Percentiles rank a stretch among this genome's conserved stretches.
Evolutionary conservation across 2,113 vertebrate species (phyloP).

Genomic region (Stigmatopora argus): DNA sequence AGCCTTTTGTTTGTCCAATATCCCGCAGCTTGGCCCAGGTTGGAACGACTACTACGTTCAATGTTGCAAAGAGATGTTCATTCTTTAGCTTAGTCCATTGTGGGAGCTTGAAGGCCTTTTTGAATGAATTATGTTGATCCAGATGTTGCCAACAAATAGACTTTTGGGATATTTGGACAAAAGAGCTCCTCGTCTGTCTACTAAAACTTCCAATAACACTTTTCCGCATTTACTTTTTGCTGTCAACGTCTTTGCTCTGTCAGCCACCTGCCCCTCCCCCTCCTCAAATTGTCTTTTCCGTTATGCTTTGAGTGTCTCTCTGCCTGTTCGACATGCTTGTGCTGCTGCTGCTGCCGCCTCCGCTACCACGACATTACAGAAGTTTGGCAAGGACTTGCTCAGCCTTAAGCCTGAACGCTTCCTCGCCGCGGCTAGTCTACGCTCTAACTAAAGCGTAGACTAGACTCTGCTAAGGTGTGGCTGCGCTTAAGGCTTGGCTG

Average conservation of each 20-base stretch:
- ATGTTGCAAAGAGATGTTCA: slow-evolving; percentile 4
- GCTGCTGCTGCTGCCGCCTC: slow-evolving; percentile 77
- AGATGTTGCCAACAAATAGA: slow-evolving; percentile 1
- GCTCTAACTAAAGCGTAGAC: slow-evolving; percentile 52
- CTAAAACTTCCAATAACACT: slow-evolving; percentile 85
- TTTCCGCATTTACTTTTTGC: slow-evolving; percentile 82
- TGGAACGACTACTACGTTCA: slow-evolving; percentile 5
- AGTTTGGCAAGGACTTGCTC: slow-evolving; percentile 95
- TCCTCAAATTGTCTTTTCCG: slow-evolving; percentile 73
- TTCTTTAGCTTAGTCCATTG: not conserved
- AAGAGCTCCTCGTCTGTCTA: slow-evolving; percentile 83
- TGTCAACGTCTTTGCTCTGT: slow-evolving; percentile 89
- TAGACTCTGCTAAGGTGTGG: slow-evolving; percentile 58
- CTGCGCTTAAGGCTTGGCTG: slow-evolving; percentile 55
- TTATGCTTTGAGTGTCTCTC: slow-evolving; percentile 99
- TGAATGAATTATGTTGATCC: not conserved
- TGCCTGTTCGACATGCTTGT: slow-evolving; percentile 96
- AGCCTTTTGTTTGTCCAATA: slow-evolving; percentile 86
- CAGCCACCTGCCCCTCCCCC: slow-evolving; percentile 63
- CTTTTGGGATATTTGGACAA: slow-evolving; percentile 92
- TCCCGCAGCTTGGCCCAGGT: slow-evolving; percentile 67
- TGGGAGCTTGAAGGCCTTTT: not conserved
- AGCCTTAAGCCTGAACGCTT: slow-evolving; percentile 69
- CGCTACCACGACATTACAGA: slow-evolving; percentile 74
- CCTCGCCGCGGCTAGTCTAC: slow-evolving; percentile 48